Conservation (phyloP, 2,113 vertebrate species). For the Oriolus oriolus region DNA sequence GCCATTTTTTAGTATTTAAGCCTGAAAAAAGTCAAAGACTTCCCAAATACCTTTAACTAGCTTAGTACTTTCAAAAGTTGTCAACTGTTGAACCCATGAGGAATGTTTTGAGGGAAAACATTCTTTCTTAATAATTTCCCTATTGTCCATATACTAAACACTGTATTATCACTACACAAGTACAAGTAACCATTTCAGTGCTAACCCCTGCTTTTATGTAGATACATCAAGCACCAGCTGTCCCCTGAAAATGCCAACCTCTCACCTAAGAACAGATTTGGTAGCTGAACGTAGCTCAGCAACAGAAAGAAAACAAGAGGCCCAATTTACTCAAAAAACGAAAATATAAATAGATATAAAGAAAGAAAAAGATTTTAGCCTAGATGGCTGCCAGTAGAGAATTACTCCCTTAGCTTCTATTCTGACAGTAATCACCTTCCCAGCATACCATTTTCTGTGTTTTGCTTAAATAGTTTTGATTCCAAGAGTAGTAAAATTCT, state of each 20-base stretch:
- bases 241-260: background rate
- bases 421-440: background rate
- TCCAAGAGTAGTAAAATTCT: background rate
- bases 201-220: background rate
- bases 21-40: background rate
- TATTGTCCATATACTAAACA: background rate
- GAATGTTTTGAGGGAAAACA: background rate
- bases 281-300: background rate
- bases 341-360: background rate
- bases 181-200: background rate
- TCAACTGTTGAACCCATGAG: background rate
- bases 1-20: background rate
- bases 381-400: background rate
- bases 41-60: background rate
- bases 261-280: background rate
- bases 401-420: background rate
- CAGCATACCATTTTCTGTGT: background rate
- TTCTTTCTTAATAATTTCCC: background rate
- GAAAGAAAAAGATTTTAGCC: background rate
- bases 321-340: background rate
- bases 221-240: background rate
- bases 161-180: background rate
- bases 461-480: background rate
- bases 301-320: background rate
- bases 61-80: background rate